Base-by-base conservation (phyloP, 2,888 invertebrate genomes). In the Maniola hyperantus region DNA sequence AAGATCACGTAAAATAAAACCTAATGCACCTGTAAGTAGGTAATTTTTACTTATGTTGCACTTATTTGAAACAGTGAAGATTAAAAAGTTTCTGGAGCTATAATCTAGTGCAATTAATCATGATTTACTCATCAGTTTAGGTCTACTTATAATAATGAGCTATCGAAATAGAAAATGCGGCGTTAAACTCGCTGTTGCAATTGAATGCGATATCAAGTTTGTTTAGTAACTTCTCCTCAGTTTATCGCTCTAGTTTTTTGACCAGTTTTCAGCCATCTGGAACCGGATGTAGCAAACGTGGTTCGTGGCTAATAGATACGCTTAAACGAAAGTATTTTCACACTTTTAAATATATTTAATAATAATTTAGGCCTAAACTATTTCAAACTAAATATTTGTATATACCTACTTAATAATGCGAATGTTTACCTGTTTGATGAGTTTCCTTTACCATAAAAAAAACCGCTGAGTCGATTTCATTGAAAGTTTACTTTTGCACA, bases 221-320 rank as follows among this genome's bases (percentile, higher is more conserved):
- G 59, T 70, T 59, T 70, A 67, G 69, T 65, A 69, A 69, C 67
- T 59, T 67, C 59, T 69, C 67, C 62, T 54, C 62, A 65, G 59
- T 48, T 61, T 69, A 65, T 63, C 54, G 62, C 33, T 62, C 55
- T 26, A 46, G 62, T 69, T 69, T 67, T 65, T 57, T 53, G 67
- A 63, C 44, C 59, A 65, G 61, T 71, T 69, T 71, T 67, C 69
- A 71, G 66, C 44, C 44, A 65, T 48, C 39, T 66, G 63, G 65
- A 69, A 65, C 67, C 71, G 69, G 71, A 67, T 69, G 65, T 57
- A 53, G 62, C 55, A 53, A 65, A 66, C 46, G 50, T 69, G 61
- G 46, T 36, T 48, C 57, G 39, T 39, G 55, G 39, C 36, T 34
- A 39, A 44, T n/a, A n/a, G n/a, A n/a, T n/a, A 48, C 36, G 15